Conservation (phyloP, 2,797 vertebrate species). For the Micrastur ruficollis region DNA sequence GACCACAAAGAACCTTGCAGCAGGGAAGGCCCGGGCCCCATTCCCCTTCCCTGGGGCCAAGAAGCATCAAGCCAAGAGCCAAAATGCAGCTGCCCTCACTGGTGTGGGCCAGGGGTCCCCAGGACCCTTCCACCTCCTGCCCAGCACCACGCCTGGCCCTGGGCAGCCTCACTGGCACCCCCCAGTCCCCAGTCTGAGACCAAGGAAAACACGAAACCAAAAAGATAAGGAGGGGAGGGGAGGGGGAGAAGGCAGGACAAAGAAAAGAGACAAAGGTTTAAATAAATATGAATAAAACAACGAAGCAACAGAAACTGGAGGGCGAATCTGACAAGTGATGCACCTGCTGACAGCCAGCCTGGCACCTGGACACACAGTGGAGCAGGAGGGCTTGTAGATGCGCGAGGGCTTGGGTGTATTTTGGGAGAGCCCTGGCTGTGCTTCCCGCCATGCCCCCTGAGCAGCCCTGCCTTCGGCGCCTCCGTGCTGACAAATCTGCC, state of each 20-base stretch:
- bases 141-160: background rate
- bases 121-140: background rate
- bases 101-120: background rate
- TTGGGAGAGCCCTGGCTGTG: background rate
- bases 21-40: background rate
- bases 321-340: background rate
- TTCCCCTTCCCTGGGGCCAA: background rate
- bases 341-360: background rate
- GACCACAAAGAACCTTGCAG: background rate
- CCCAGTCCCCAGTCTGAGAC: background rate
- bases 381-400: background rate
- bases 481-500: fast-evolving
- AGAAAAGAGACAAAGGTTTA: background rate
- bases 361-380: background rate
- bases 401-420: background rate
- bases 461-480: background rate
- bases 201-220: background rate
- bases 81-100: background rate
- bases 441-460: fast-evolving
- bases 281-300: background rate
- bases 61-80: background rate
- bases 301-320: background rate
- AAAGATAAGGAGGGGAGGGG: background rate
- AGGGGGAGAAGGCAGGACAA: background rate
- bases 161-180: background rate